phyloP scores from a whole-genome alignment of 2,888 invertebrate species.

The Leptopilina drosophilae region DNA sequence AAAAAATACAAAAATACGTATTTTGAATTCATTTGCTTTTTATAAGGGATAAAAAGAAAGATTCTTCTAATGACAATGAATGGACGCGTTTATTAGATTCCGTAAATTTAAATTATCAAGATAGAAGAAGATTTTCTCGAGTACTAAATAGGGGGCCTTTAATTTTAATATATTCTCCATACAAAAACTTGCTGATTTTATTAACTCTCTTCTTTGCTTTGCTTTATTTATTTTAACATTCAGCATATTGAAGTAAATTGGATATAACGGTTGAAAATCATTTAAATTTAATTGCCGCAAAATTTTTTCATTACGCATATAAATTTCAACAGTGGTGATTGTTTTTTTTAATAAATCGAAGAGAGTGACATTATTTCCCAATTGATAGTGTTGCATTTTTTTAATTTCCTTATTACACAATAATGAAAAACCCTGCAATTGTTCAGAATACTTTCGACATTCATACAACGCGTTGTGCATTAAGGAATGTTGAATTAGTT shows the following conservation, averaged over 20 bases:
- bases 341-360: not conserved
- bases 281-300: not conserved
- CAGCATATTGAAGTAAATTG: not conserved
- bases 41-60: too few relatives aligned
- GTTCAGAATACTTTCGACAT: not conserved
- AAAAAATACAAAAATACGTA: too few relatives aligned
- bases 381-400: not conserved
- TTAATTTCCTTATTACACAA: not conserved
- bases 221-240: constrained; percentile 1
- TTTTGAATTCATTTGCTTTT: too few relatives aligned
- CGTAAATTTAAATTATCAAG: constrained; percentile 1
- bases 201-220: not conserved
- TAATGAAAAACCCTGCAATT: too few relatives aligned
- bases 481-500: not conserved
- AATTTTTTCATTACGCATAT: not conserved
- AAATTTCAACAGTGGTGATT: not conserved
- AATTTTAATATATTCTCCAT: constrained; percentile 1
- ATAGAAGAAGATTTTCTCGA: constrained; percentile 3
- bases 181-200: not conserved
- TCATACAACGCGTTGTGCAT: not conserved
- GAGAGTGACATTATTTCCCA: constrained; percentile 2
- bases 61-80: constrained; percentile 1
- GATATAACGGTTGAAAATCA: not conserved
- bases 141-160: not conserved
- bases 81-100: constrained; percentile 4